Evolutionary conservation across 1,140 invertebrate genomes (phyloP).

Genomic region (Ostrea edulis): DNA sequence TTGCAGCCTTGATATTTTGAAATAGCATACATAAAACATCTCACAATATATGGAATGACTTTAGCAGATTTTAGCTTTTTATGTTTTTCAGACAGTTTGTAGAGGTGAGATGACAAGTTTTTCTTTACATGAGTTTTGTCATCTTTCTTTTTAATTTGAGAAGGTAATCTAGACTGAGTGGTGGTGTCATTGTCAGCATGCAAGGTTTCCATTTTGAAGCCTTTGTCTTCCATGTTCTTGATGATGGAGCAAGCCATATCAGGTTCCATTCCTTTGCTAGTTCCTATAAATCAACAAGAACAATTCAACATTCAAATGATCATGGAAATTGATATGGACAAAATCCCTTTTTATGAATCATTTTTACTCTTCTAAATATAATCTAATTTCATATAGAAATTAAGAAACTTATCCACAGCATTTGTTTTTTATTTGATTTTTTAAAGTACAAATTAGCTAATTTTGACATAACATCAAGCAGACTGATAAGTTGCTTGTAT

Average conservation of each 20-base stretch:
- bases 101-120: slow-evolving; percentile 35
- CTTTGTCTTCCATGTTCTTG: neutral
- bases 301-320: too few species aligned
- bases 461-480: too few species aligned
- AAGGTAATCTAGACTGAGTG: slow-evolving; percentile 34
- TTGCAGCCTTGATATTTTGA: slow-evolving; percentile 19
- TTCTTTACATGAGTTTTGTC: slow-evolving; percentile 47
- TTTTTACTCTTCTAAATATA: too few species aligned
- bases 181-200: slow-evolving; percentile 49
- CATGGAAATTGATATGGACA: too few species aligned
- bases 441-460: too few species aligned
- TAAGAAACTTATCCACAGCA: too few species aligned
- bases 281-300: neutral
- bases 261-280: slow-evolving; percentile 44
- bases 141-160: slow-evolving; percentile 34
- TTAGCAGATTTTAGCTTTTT: slow-evolving; percentile 40
- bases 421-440: too few species aligned
- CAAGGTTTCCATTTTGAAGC: neutral
- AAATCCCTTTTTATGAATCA: too few species aligned
- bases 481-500: too few species aligned
- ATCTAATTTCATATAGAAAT: too few species aligned
- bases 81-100: slow-evolving; percentile 36
- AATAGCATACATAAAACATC: slow-evolving; percentile 46
- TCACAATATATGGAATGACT: slow-evolving; percentile 41
- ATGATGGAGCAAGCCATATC: slow-evolving; percentile 39